These are phyloP conservation scores for Isurus oxyrinchus DNA, from an alignment of 2,113 vertebrate species.

Conservation along the genomic window DNA sequence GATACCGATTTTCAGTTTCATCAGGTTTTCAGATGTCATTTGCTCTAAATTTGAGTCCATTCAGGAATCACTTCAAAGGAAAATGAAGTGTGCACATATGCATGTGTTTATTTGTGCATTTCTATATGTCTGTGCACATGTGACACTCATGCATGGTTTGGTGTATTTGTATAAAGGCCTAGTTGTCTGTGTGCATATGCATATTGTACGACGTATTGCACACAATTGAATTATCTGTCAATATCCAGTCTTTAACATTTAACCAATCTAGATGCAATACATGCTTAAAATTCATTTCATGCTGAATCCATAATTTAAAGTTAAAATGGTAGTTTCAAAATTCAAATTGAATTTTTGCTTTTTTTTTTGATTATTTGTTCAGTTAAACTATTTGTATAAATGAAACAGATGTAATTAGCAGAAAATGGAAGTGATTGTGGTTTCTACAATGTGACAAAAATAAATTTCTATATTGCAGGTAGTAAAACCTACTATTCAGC, in stretches of 20 bases:
- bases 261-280: not conserved
- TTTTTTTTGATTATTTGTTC: not conserved
- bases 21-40: not conserved
- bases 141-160: not conserved
- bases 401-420: not conserved
- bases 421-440: not conserved
- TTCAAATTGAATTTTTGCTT: not conserved
- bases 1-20: not conserved
- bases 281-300: not conserved
- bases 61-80: not conserved
- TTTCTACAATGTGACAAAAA: not conserved
- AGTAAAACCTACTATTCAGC: conserved; percentile 48
- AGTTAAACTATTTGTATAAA: not conserved
- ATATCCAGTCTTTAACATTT: not conserved
- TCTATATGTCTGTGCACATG: not conserved
- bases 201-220: not conserved
- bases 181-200: not conserved
- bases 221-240: not conserved
- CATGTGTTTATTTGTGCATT: not conserved
- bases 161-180: not conserved
- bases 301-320: not conserved
- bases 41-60: not conserved
- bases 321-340: not conserved
- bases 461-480: conserved; percentile 41
- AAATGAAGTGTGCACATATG: not conserved